Conservation (phyloP, 1,140 invertebrate genomes). For the Diachasma alloeum region DNA sequence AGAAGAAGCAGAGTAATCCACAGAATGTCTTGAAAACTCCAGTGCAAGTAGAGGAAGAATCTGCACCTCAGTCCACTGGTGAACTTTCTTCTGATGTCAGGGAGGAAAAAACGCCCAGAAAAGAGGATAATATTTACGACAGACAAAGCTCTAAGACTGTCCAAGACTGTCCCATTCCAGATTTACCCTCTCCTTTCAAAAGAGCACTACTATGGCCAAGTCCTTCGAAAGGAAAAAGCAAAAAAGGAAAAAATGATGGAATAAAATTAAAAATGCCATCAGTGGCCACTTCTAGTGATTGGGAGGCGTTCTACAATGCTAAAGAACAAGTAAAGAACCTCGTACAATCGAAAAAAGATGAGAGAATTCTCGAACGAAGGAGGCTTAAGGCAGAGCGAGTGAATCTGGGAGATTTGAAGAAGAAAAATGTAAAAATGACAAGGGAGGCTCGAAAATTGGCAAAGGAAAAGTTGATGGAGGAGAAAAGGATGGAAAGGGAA, state of each 20-base stretch:
- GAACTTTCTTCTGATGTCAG: not conserved
- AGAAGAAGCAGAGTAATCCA: no score
- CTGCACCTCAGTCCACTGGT: no score
- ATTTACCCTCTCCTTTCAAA: not conserved
- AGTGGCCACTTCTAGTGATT: not conserved
- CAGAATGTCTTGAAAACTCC: no score
- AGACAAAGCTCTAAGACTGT: not conserved
- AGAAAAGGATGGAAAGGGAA: not conserved
- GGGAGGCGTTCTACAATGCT: not conserved
- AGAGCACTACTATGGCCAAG: not conserved
- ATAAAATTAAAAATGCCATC: conserved; percentile 11
- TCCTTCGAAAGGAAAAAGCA: not conserved
- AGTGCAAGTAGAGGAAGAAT: no score
- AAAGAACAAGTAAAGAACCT: not conserved
- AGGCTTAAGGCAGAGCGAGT: not conserved
- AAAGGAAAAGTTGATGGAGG: not conserved
- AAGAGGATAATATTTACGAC: not conserved
- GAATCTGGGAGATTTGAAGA: not conserved
- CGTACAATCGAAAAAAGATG: not conserved
- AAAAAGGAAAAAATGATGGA: not conserved
- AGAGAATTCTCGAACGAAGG: not conserved
- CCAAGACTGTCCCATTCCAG: not conserved
- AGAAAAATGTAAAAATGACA: not conserved
- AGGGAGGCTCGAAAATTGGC: not conserved
- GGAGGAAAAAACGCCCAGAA: not conserved